Percentiles rank a stretch among this genome's conserved stretches.
Conservation (phyloP, 2,888 invertebrate species). For the Andrena chrysosceles region DNA sequence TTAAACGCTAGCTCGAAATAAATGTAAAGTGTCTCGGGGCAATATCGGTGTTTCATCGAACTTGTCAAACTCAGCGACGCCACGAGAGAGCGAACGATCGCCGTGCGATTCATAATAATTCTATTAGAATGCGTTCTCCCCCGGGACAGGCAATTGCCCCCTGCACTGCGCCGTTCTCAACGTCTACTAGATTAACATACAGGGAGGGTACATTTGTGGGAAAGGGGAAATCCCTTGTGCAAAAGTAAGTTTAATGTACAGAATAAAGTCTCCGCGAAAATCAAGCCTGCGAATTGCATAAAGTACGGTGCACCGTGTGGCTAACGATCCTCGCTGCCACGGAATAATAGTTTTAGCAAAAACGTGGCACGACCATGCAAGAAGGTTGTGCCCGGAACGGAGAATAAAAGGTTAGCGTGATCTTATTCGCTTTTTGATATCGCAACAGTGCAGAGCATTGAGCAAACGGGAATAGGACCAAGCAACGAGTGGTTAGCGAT, state of each 20-base stretch:
- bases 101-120: slow-evolving; percentile 61
- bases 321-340: too few species aligned
- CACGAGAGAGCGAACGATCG: slow-evolving; percentile 2
- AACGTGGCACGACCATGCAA: neutral
- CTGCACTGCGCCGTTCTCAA: neutral
- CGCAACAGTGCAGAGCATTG: slow-evolving; percentile 10
- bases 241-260: neutral
- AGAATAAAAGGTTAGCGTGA: slow-evolving; percentile 27
- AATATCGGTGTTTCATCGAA: slow-evolving; percentile 30
- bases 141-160: slow-evolving; percentile 36
- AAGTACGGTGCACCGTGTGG: neutral
- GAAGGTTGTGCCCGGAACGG: neutral
- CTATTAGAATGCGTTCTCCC: slow-evolving; percentile 35
- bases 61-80: slow-evolving; percentile 26
- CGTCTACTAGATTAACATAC: neutral
- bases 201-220: neutral
- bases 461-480: slow-evolving; percentile 17
- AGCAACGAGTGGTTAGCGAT: slow-evolving; percentile 42
- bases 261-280: neutral
- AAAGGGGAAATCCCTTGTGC: neutral
- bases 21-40: slow-evolving; percentile 17
- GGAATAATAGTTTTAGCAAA: neutral
- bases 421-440: slow-evolving; percentile 9
- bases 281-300: neutral
- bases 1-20: slow-evolving; percentile 21